phyloP scores from a whole-genome alignment of 2,888 invertebrate species.

The Drosophila pseudotalamancana region DNA sequence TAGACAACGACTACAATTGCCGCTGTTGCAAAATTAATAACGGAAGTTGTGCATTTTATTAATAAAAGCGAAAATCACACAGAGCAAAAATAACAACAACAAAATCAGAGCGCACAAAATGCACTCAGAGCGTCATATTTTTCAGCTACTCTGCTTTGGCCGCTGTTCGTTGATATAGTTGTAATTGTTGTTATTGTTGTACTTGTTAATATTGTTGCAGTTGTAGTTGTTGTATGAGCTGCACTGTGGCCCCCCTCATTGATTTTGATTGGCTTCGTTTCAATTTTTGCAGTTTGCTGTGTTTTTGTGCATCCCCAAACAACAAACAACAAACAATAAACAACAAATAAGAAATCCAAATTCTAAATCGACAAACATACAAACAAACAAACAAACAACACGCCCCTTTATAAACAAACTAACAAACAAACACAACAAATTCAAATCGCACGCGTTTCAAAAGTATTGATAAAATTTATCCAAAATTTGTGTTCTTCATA shows the following conservation, averaged over 20 bases:
- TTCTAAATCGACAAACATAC: constrained; percentile 41
- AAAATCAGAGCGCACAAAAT: constrained; percentile 38
- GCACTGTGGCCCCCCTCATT: constrained; percentile 36
- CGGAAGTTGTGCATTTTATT: constrained; percentile 84
- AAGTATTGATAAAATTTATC: constrained; percentile 25
- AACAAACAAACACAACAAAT: constrained; percentile 12
- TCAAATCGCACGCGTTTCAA: constrained; percentile 15
- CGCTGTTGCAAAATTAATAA: constrained; percentile 81
- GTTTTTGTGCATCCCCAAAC: constrained; percentile 52
- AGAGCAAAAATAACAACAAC: constrained; percentile 40
- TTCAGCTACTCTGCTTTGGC: constrained; percentile 18
- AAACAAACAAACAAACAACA: too few species aligned
- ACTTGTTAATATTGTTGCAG: constrained; percentile 4
- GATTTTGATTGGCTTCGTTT: constrained; percentile 48
- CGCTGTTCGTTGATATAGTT: constrained; percentile 16
- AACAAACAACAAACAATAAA: constrained; percentile 21
- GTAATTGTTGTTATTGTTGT: constrained; percentile 1
- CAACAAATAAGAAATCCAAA: constrained; percentile 48
- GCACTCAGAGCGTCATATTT: constrained; percentile 39
- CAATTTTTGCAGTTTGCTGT: constrained; percentile 52
- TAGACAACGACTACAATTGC: constrained; percentile 52
- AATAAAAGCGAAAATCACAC: constrained; percentile 77
- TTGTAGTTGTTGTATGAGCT: constrained; percentile 23
- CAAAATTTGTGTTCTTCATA: constrained; percentile 23
- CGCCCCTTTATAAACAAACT: constrained; percentile 14